Evolutionary conservation across 2,888 invertebrate genomes (phyloP).

Genomic region (Nowickia ferox): DNA sequence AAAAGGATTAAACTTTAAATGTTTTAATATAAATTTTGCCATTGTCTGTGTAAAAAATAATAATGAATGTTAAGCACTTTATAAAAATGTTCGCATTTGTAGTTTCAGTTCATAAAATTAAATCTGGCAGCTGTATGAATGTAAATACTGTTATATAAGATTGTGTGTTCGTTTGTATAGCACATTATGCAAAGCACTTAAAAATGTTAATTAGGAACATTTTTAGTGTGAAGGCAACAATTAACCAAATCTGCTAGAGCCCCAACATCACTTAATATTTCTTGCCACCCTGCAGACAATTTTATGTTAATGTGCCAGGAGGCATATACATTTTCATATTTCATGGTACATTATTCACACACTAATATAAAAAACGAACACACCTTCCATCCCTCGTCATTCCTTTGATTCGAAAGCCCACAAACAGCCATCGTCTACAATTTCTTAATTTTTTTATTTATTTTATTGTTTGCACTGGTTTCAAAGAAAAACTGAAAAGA

Average conservation of each 20-base stretch:
- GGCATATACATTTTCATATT: constrained; percentile 61
- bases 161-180: constrained; percentile 4
- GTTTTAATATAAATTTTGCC: background rate
- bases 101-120: constrained; percentile 55
- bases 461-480: constrained; percentile 12
- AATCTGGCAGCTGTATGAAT: constrained; percentile 49
- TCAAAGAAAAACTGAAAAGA: constrained; percentile 27
- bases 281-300: constrained; percentile 49
- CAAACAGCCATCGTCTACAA: constrained; percentile 5
- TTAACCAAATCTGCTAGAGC: constrained; percentile 64
- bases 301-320: constrained; percentile 65
- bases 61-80: constrained; percentile 58
- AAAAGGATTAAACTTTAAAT: constrained; percentile 28
- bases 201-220: constrained; percentile 70
- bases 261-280: constrained; percentile 34
- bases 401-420: background rate
- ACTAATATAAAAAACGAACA: constrained; percentile 11
- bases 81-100: constrained; percentile 56
- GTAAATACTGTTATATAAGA: background rate
- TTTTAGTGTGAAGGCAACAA: constrained; percentile 70
- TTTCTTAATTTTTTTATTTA: background rate
- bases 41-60: constrained; percentile 47
- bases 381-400: constrained; percentile 13
- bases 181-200: constrained; percentile 67
- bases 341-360: constrained; percentile 63